Conservation (phyloP, 2,797 vertebrate genomes). For the Hephaestus fuliginosus region DNA sequence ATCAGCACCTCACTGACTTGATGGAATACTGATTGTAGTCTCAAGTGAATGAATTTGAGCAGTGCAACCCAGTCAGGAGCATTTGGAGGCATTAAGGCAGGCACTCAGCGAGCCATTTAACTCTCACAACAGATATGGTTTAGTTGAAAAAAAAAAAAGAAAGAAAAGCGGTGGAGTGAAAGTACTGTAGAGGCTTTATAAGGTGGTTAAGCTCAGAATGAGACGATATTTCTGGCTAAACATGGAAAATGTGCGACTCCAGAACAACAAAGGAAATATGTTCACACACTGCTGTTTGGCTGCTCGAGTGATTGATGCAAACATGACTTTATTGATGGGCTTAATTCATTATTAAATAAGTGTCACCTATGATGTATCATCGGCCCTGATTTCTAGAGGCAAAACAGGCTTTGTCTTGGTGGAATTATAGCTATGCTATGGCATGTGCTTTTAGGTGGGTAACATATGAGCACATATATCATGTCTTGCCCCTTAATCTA, state of each 20-base stretch:
- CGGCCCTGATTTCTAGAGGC: not conserved
- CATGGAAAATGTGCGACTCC: conserved; percentile 74
- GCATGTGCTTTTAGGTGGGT: conserved; percentile 2
- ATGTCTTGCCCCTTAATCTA: not conserved
- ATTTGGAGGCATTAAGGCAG: conserved; percentile 67
- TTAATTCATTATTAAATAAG: conserved; percentile 27
- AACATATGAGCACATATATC: conserved; percentile 8
- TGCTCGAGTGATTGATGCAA: conserved; percentile 21
- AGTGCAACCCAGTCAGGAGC: conserved; percentile 43
- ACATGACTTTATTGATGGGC: conserved; percentile 7
- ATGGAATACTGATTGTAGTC: conserved; percentile 74
- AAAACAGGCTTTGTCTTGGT: conserved; percentile 8
- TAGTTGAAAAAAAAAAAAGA: conserved; percentile 12
- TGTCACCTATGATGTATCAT: conserved; percentile 6
- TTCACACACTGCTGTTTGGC: conserved; percentile 73
- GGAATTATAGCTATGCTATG: no score
- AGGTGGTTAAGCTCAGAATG: conserved; percentile 36
- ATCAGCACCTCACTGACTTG: conserved; percentile 66
- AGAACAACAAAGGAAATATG: conserved; percentile 68
- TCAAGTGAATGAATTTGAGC: conserved; percentile 65
- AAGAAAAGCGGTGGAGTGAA: conserved; percentile 4
- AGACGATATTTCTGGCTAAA: conserved; percentile 38
- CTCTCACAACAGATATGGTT: conserved; percentile 33
- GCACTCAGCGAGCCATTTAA: conserved; percentile 54
- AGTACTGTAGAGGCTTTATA: conserved; percentile 14